Conservation (phyloP, 2,888 invertebrate genomes). For the Platynereis dumerilii region DNA sequence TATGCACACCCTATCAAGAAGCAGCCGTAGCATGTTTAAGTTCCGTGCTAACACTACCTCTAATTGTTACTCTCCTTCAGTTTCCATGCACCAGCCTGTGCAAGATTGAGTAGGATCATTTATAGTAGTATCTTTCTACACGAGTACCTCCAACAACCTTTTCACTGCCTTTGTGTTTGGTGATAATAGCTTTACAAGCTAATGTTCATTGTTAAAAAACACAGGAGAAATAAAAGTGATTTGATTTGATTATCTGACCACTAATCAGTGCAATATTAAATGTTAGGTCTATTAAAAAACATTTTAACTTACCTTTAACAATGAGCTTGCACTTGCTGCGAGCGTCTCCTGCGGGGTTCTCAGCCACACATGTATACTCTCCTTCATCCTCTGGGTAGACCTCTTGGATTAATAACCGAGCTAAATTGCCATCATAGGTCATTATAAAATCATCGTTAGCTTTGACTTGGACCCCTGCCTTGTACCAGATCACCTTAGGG, state of each 20-base stretch:
- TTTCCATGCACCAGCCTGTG: too few species aligned
- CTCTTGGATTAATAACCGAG: conserved; percentile 86
- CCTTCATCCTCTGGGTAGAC: conserved; percentile 80
- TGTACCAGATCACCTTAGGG: conserved; percentile 67
- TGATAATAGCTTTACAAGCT: neutral
- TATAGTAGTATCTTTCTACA: too few species aligned
- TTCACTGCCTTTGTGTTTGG: neutral
- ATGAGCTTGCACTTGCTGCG: conserved; percentile 1
- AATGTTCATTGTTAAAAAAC: too few species aligned
- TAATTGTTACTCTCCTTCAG: too few species aligned
- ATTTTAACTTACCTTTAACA: conserved; percentile 13
- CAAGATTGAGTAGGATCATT: too few species aligned
- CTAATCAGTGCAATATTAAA: neutral
- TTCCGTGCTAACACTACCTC: too few species aligned
- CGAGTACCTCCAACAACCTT: too few species aligned
- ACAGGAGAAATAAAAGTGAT: too few species aligned
- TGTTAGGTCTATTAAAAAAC: too few species aligned
- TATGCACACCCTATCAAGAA: too few species aligned
- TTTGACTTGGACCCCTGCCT: conserved; percentile 21
- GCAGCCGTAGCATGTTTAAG: too few species aligned
- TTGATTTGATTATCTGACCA: neutral
- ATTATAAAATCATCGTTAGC: conserved; percentile 71
- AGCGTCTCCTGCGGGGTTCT: conserved; percentile 80
- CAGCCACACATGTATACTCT: conserved; percentile 87
- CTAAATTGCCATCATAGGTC: conserved; percentile 88